phyloP scores from a whole-genome alignment of 2,888 invertebrate genomes.

The Cylindroiulus punctatus region DNA sequence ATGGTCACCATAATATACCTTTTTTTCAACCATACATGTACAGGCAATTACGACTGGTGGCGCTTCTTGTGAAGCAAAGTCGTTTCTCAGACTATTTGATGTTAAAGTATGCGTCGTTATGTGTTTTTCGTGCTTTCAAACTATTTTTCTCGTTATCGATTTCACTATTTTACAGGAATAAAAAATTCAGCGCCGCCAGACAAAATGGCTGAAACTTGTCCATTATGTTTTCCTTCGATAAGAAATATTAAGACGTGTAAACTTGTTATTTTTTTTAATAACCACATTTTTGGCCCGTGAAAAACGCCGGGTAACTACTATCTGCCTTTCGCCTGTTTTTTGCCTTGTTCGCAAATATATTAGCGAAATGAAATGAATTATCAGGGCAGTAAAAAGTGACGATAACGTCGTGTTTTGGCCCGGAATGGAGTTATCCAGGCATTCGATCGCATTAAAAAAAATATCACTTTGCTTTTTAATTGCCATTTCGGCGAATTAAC shows the following conservation, averaged over 20 bases:
- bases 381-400: not conserved
- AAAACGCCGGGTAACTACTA: not conserved
- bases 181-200: not conserved
- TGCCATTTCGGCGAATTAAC: not conserved
- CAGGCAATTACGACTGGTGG: not conserved
- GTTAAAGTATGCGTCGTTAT: not conserved
- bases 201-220: not conserved
- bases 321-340: not conserved
- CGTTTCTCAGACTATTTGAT: not conserved
- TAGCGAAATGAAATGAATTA: conserved; percentile 18
- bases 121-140: not conserved
- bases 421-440: not conserved
- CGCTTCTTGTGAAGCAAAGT: not conserved
- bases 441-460: conserved; percentile 17
- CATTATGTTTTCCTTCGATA: conserved; percentile 18
- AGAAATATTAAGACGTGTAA: not conserved
- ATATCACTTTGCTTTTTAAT: not conserved
- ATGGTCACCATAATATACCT: too few relatives aligned
- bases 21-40: too few relatives aligned
- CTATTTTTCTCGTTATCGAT: not conserved
- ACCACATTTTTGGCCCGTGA: not conserved
- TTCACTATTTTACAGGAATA: not conserved
- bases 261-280: not conserved
- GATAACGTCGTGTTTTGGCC: conserved; percentile 12
- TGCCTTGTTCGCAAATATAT: not conserved